A percentile compares a stretch with the other conserved stretches of the same genome.
phyloP scores from a whole-genome alignment of 2,888 invertebrate genomes.

The Drosophila hamatofila region DNA sequence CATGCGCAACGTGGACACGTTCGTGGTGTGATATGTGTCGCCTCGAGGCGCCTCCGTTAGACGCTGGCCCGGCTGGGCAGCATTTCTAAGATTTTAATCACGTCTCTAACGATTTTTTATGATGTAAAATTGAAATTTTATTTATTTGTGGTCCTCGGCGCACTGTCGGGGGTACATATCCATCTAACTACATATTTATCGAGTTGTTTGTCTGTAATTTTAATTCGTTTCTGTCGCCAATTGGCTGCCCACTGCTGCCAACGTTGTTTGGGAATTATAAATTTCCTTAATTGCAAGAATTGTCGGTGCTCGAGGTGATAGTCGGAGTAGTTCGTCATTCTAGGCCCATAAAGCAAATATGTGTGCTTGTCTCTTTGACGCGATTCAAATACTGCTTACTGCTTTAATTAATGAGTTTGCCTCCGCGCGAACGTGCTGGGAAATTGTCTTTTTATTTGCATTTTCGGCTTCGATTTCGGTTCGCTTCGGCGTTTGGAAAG shows the following conservation, averaged over 20 bases:
- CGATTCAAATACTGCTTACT: conserved; percentile 29
- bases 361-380: conserved; percentile 29
- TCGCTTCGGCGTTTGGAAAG: conserved; percentile 10
- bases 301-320: conserved; percentile 16
- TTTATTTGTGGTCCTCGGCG: conserved; percentile 43
- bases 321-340: conserved; percentile 19
- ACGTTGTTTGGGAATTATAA: conserved; percentile 62
- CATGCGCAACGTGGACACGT: conserved; percentile 73
- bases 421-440: conserved; percentile 76
- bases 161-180: conserved; percentile 44
- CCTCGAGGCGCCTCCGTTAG: conserved; percentile 61
- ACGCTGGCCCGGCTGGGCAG: conserved; percentile 10
- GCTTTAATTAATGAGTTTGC: conserved; percentile 79
- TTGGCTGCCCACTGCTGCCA: conserved; percentile 37
- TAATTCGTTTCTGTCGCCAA: conserved; percentile 72
- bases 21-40: conserved; percentile 76
- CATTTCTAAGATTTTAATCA: conserved; percentile 74
- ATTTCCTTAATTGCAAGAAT: conserved; percentile 65
- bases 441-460: conserved; percentile 72
- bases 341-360: conserved; percentile 47
- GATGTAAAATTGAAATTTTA: conserved; percentile 79
- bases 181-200: conserved; percentile 19
- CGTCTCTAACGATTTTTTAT: conserved; percentile 81
- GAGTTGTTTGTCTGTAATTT: conserved; percentile 72
- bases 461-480: conserved; percentile 44